phyloP scores from a whole-genome alignment of 1,140 invertebrate genomes.

The Zaprionus ghesquierei region DNA sequence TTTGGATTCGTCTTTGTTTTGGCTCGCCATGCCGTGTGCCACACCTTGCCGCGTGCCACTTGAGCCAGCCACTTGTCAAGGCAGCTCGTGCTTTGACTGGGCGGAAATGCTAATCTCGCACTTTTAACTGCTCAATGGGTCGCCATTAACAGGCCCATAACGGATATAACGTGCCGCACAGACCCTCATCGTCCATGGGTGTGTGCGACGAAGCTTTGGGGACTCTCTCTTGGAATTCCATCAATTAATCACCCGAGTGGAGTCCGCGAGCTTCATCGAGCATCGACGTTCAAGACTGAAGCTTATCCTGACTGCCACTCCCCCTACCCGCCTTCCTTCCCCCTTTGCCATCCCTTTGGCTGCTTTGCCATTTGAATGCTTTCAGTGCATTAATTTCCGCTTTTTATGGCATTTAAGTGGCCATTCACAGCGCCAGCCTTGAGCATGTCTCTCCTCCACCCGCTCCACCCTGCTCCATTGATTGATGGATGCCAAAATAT shows the following conservation, averaged over 20 bases:
- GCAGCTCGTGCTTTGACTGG: conserved; percentile 18
- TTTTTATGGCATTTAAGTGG: conserved; percentile 69
- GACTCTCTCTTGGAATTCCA: conserved; percentile 45
- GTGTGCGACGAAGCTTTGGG: conserved; percentile 21
- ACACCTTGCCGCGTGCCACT: conserved; percentile 10
- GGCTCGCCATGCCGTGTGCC: background rate
- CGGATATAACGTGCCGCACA: conserved; percentile 34
- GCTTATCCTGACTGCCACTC: background rate
- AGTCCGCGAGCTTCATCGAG: conserved; percentile 41
- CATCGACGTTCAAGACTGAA: conserved; percentile 26
- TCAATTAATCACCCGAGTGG: conserved; percentile 72
- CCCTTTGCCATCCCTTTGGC: background rate
- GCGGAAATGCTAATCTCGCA: conserved; percentile 57
- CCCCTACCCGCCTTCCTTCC: background rate
- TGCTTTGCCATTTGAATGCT: conserved; percentile 53
- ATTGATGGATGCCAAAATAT: conserved; percentile 70
- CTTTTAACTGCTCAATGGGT: conserved; percentile 67
- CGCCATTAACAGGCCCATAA: conserved; percentile 62
- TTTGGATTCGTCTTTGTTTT: background rate
- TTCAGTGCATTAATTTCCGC: conserved; percentile 78
- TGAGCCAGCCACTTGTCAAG: conserved; percentile 21
- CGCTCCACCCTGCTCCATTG: conserved; percentile 18
- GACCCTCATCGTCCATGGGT: background rate
- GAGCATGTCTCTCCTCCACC: background rate
- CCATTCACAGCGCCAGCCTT: conserved; percentile 32